Base-by-base conservation (phyloP, 2,888 invertebrate genomes). In the Bembecia ichneumoniformis region DNA sequence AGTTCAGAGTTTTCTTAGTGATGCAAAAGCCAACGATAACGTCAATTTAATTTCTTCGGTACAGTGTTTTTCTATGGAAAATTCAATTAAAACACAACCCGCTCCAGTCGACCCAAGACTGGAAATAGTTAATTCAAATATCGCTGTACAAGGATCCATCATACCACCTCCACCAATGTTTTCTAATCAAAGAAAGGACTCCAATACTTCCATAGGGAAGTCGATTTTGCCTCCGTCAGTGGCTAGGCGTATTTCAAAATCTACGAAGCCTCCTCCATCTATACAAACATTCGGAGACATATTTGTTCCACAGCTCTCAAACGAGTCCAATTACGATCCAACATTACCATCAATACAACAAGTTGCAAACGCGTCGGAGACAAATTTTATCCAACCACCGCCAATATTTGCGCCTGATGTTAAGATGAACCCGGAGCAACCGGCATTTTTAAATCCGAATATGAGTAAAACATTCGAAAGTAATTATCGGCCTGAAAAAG, bases 161-260 rank as follows among this genome's bases (percentile, higher is more conserved):
- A 80, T 84, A 49, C 82, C 86, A 5, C 86, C 84, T 3, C 87
- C 86, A 1, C 81, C 82, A 0, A 82, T 81, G 81, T 84, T 83
- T 55, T 77, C 82, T 1, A 74, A 77, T 48, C 55, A 60, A 20
- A 66, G 59, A 50, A 66, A 52, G 40, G 74, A 73, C 3, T 64
- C 57, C 47, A 68, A 68, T 49, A 43, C 52, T 3, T 51, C 62
- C n/a, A 56, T 64, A n/a, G 71, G 62, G 14, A 82, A 74, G 54
- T 55, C 78, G 0, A 61, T 84, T 1, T 56, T 87, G 55, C 86
- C 87, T 4, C 86, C 86, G 0, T 86, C 87, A 0, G 77, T 86
- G 0, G 86, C 86, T 15, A 76, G 86, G 47, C 71, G 82, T 13
- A 74, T 86, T 52, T 64, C 74, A 0, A 69, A 74, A 0, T 77